These are phyloP conservation scores for Mesoligia furuncula DNA, from an alignment of 2,888 invertebrate species.

Conservation along the genomic window DNA sequence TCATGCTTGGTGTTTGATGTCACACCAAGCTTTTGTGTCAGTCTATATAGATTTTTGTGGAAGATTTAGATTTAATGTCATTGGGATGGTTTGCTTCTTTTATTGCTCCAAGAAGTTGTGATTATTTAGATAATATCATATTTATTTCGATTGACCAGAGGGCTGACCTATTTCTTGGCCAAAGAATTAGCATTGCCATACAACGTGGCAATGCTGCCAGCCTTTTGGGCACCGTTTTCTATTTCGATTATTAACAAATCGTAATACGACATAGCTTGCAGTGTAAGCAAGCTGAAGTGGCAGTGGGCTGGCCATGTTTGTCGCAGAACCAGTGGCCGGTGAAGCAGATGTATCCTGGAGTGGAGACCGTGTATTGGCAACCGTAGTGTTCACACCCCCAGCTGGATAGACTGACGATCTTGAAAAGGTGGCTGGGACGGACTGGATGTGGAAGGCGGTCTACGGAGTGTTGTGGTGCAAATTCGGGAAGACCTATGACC, in stretches of 20 bases:
- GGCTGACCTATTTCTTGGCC: too few relatives aligned
- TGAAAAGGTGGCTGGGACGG: neutral
- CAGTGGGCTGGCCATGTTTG: neutral
- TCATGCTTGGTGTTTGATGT: constrained; percentile 2
- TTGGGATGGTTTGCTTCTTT: neutral
- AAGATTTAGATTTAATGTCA: too few relatives aligned
- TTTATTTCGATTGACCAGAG: too few relatives aligned
- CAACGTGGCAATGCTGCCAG: too few relatives aligned
- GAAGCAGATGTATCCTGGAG: neutral
- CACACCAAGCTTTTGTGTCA: neutral
- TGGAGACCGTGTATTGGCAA: neutral
- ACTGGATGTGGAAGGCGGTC: neutral
- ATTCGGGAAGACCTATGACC: neutral
- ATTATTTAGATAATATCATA: neutral
- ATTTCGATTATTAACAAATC: neutral
- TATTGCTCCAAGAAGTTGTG: neutral
- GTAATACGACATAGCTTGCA: too few relatives aligned
- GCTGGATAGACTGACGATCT: neutral
- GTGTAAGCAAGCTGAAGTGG: neutral
- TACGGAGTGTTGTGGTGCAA: neutral
- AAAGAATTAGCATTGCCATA: too few relatives aligned
- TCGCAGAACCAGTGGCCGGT: neutral
- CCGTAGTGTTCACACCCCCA: neutral
- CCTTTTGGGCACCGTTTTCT: too few relatives aligned
- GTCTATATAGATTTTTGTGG: neutral